Percentiles rank a stretch among this genome's conserved stretches.
phyloP scores from a whole-genome alignment of 2,888 invertebrate species.

The Synergus umbraculus region DNA sequence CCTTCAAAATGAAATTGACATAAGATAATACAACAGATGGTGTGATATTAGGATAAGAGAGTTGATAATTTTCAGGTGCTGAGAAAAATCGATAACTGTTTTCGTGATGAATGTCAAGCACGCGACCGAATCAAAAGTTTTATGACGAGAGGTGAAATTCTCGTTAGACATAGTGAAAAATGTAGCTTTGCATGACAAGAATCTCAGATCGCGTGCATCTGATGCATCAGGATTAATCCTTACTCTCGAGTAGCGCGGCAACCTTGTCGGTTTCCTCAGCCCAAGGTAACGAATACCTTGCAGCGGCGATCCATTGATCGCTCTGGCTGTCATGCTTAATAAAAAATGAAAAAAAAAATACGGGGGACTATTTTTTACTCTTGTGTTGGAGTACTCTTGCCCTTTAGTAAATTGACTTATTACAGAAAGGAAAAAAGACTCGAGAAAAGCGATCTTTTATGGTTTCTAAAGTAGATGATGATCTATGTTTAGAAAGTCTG shows the following conservation, averaged over 20 bases:
- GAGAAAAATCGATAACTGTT: background rate
- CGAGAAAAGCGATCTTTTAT: background rate
- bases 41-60: background rate
- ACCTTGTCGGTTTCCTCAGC: constrained; percentile 49
- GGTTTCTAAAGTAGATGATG: background rate
- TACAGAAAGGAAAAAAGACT: background rate
- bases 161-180: constrained; percentile 10
- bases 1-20: background rate
- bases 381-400: background rate
- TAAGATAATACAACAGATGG: background rate
- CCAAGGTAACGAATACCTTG: constrained; percentile 44
- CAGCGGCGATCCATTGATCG: constrained; percentile 4
- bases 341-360: background rate
- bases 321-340: background rate
- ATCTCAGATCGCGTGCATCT: constrained; percentile 43
- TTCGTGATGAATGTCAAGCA: background rate
- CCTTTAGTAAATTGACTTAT: background rate
- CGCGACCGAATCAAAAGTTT: background rate
- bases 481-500: background rate
- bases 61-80: background rate
- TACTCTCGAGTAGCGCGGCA: constrained; percentile 39
- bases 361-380: background rate
- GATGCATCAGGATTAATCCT: constrained; percentile 14
- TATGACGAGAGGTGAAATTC: no score
- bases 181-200: constrained; percentile 44